These are phyloP conservation scores for Numida meleagris DNA, from an alignment of 2,113 vertebrate species.

Conservation along the genomic window DNA sequence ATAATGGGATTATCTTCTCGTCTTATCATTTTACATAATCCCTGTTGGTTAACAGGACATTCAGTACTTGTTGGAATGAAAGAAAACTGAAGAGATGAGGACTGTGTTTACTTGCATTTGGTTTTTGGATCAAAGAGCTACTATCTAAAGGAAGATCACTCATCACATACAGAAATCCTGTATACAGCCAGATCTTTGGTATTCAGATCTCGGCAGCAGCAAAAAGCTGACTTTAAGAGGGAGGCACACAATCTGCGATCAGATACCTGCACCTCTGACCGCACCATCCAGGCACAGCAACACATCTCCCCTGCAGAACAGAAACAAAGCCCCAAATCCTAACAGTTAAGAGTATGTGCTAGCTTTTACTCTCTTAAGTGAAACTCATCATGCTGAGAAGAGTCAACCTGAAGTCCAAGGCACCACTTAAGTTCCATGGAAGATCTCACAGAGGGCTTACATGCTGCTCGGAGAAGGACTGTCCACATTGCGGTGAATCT, in stretches of 20 bases:
- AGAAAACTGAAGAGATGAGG: neutral
- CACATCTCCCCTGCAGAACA: neutral
- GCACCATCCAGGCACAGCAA: neutral
- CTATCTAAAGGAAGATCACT: neutral
- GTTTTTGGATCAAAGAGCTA: neutral
- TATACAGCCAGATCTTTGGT: neutral
- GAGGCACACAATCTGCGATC: neutral
- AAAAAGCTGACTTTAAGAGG: neutral
- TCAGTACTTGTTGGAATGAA: neutral
- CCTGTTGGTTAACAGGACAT: neutral
- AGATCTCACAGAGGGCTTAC: neutral
- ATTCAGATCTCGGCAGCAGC: neutral
- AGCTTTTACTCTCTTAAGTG: neutral
- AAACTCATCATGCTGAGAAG: neutral
- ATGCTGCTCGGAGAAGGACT: neutral
- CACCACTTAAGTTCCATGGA: neutral
- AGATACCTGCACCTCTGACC: rapidly evolving
- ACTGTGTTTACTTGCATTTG: neutral
- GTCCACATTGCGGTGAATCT: neutral
- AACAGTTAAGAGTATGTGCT: neutral
- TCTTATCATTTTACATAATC: neutral
- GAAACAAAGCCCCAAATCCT: neutral
- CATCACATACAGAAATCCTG: neutral
- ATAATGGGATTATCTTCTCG: neutral
- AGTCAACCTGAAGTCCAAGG: neutral